phyloP scores from a whole-genome alignment of 2,888 invertebrate genomes.

The Alcis repandata region DNA sequence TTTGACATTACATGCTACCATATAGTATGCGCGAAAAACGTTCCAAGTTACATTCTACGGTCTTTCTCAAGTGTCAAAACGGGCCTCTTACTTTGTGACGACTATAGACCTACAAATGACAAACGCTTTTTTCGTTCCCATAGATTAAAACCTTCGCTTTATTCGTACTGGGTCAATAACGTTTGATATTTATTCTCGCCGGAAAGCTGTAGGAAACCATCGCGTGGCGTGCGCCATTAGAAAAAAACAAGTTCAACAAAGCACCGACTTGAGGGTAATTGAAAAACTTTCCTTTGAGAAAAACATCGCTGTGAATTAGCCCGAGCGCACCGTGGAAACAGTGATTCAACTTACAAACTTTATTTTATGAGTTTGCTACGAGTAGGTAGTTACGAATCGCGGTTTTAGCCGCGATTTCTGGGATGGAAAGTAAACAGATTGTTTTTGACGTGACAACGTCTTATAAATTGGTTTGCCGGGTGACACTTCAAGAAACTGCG shows the following conservation, averaged over 20 bases:
- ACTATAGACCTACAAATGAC: neutral
- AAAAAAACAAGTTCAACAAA: slow-evolving; percentile 34
- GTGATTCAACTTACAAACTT: neutral
- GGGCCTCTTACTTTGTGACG: too few relatives aligned
- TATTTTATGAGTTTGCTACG: neutral
- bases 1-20: too few relatives aligned
- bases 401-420: too few relatives aligned
- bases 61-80: too few relatives aligned
- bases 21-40: too few relatives aligned
- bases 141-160: neutral
- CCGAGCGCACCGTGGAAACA: neutral
- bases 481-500: too few relatives aligned
- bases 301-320: slow-evolving; percentile 32
- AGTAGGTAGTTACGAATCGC: too few relatives aligned
- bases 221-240: slow-evolving; percentile 34
- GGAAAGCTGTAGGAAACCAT: slow-evolving; percentile 7
- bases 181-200: slow-evolving; percentile 14
- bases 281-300: slow-evolving; percentile 46
- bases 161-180: neutral
- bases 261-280: slow-evolving; percentile 43
- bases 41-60: too few relatives aligned
- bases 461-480: too few relatives aligned
- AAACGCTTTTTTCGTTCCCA: too few relatives aligned
- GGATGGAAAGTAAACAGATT: too few relatives aligned
- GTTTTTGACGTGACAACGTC: too few relatives aligned